Base-by-base conservation (phyloP, 2,113 vertebrate species). In the Pedionomus torquatus region DNA sequence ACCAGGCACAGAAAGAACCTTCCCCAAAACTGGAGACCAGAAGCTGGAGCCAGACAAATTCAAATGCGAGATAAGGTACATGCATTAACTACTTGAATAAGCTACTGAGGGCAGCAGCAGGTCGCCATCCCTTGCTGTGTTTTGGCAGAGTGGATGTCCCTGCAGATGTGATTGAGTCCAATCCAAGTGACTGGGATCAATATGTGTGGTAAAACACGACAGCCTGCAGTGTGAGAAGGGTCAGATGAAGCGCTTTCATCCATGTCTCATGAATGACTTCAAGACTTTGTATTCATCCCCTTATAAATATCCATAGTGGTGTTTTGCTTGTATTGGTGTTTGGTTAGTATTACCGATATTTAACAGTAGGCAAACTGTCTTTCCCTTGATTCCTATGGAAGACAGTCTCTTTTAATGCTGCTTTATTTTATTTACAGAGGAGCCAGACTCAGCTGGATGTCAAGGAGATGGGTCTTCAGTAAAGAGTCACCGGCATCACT, bases 41-140 rank as follows among this genome's bases (percentile, higher is more conserved):
- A 76, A 74, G 63, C 83, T 63, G 89, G 78, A 94, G 85, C 90
- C 84, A 94, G 90, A 68, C 44, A 44, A 94, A 94, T 91, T 82
- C 37, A 76, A 87, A 95, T 64, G 72, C 5, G 9, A 89, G 94
- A 91, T 90, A 94, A 95, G 49, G 75, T 49, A 46, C 78, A 91
- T 68, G 63, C 66, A 44, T 90, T 74, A 79, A 83, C 13, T 31
- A 11, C 17, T 37, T 65, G 41, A 89, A 54, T 65, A 80, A 91
- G 30, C 48, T 48, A 17, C 54, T 13, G 46, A 77, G 78, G 51
- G 58, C 24, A 9, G 15, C 69, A 84, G 7, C 0, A 1, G 17
- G 18, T 43, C 19, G 12, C 20, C 2, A 2, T 37, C 68, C 23
- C 48, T 61, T 2, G 1, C 39, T 35, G 11, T 35, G n/a, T 87